phyloP scores from a whole-genome alignment of 2,113 vertebrate genomes.

The Gadus macrocephalus region DNA sequence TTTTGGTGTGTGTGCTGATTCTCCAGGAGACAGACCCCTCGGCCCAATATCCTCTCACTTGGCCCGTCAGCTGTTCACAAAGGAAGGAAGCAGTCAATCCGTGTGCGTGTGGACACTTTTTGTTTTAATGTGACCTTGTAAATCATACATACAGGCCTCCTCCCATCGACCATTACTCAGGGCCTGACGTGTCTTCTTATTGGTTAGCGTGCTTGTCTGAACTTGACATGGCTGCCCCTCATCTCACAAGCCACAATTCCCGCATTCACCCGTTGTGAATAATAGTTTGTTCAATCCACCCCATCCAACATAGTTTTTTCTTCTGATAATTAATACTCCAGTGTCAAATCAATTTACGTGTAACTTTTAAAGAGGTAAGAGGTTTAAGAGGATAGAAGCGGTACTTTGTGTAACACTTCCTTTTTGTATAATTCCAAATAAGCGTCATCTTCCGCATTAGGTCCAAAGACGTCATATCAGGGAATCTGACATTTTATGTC shows the following conservation, averaged over 20 bases:
- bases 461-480: too few relatives aligned
- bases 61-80: slow-evolving; percentile 33
- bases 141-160: too few relatives aligned
- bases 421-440: too few relatives aligned
- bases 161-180: neutral
- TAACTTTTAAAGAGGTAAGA: neutral
- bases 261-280: too few relatives aligned
- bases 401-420: neutral
- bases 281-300: too few relatives aligned
- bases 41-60: slow-evolving; percentile 5
- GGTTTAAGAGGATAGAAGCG: neutral
- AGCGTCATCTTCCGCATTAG: too few relatives aligned
- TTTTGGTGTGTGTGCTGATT: slow-evolving; percentile 7
- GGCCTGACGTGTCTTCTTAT: neutral
- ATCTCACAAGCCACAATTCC: too few relatives aligned
- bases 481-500: too few relatives aligned
- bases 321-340: neutral
- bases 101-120: slow-evolving; percentile 27
- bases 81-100: slow-evolving; percentile 9
- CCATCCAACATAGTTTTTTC: neutral
- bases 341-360: neutral
- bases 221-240: too few relatives aligned
- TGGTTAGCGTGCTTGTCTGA: too few relatives aligned
- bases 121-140: neutral
- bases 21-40: slow-evolving; percentile 14